These are phyloP conservation scores for Diceros bicornis DNA, from an alignment of 2,797 vertebrate genomes.

Conservation along the genomic window DNA sequence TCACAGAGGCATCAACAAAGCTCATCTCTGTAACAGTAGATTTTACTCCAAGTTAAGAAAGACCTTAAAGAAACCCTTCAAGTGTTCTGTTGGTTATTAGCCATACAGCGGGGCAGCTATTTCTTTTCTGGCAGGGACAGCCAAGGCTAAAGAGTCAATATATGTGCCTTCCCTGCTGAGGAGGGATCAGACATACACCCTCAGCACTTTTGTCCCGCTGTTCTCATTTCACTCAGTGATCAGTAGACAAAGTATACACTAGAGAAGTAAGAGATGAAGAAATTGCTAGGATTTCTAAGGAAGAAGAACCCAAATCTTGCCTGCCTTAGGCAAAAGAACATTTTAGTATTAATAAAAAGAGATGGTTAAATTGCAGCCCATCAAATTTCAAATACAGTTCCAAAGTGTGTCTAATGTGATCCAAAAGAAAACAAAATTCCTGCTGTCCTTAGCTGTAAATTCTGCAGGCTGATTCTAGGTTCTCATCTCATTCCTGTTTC, in stretches of 20 bases:
- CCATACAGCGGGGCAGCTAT: background rate
- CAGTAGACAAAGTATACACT: conserved; percentile 1
- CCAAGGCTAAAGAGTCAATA: background rate
- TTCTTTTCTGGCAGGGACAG: background rate
- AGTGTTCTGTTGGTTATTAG: background rate
- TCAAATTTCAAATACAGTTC: conserved; percentile 62
- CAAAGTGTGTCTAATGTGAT: conserved; percentile 51
- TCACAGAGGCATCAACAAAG: background rate
- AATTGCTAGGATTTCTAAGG: conserved; percentile 39
- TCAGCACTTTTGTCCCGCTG: background rate
- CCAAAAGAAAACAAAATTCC: conserved; percentile 58
- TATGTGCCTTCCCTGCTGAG: background rate
- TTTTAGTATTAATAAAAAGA: conserved; percentile 62
- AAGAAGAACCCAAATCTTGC: conserved; percentile 47
- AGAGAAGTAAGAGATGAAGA: conserved; percentile 72
- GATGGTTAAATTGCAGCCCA: conserved; percentile 53
- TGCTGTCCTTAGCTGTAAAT: conserved; percentile 40
- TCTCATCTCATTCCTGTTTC: conserved; percentile 41
- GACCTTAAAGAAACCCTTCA: background rate
- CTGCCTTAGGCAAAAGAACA: background rate
- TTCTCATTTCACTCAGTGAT: conserved; percentile 29
- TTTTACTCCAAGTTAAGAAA: conserved; percentile 31
- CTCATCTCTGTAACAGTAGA: background rate
- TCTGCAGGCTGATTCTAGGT: conserved; percentile 35
- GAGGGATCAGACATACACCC: background rate